Conservation (phyloP, 2,888 invertebrate genomes). For the Gortyna flavago region DNA sequence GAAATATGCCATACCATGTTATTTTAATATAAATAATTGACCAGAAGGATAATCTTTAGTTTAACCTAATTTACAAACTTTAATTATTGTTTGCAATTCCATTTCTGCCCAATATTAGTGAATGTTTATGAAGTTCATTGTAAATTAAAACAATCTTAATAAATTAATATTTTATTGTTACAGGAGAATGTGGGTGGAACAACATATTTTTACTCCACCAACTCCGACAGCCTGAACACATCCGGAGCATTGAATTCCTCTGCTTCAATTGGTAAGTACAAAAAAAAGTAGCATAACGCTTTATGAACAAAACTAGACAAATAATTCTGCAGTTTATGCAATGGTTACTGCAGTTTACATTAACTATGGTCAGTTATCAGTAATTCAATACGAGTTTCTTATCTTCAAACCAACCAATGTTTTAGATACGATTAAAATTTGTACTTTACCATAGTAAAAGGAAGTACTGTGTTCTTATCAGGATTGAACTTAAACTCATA, state of each 20-base stretch:
- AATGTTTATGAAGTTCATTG: background rate
- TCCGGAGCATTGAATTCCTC: slow-evolving; percentile 83
- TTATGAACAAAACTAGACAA: background rate
- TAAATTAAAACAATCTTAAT: background rate
- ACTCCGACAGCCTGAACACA: slow-evolving; percentile 84
- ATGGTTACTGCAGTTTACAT: slow-evolving; percentile 40
- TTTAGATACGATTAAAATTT: slow-evolving; percentile 30
- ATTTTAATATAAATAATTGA: background rate
- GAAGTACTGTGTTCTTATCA: slow-evolving; percentile 11
- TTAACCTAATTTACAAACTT: slow-evolving; percentile 2
- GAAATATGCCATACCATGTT: background rate
- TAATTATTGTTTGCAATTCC: background rate
- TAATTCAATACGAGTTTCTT: slow-evolving; percentile 37
- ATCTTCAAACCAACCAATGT: slow-evolving; percentile 38
- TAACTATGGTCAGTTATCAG: slow-evolving; percentile 53
- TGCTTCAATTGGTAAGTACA: slow-evolving; percentile 79
- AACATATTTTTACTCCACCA: slow-evolving; percentile 96
- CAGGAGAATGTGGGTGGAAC: slow-evolving; percentile 98
- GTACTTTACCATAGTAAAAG: slow-evolving; percentile 10
- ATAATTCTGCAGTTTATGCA: background rate
- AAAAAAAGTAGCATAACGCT: background rate
- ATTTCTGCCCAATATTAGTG: background rate
- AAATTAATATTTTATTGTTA: slow-evolving; percentile 29
- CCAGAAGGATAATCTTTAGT: background rate
- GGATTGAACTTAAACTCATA: background rate